Base-by-base conservation (phyloP, 2,888 invertebrate genomes). In the Bibio marci region DNA sequence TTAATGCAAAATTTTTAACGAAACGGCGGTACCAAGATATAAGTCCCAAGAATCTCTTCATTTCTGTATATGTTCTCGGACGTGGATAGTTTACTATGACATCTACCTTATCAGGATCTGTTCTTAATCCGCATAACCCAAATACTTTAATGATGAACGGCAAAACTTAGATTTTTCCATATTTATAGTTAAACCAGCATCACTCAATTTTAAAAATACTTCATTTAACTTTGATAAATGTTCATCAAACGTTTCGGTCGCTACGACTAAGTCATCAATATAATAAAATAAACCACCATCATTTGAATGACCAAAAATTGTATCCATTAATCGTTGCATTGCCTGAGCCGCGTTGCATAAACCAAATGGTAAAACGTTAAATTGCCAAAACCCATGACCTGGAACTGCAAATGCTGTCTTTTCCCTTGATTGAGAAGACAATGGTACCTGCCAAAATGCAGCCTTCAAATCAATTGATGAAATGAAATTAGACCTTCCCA, bases 121-220 rank as follows among this genome's bases (percentile, higher is more conserved):
- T n/a, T n/a, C n/a, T n/a, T n/a, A n/a, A n/a, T n/a, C n/a, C n/a
- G n/a, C n/a, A n/a, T n/a, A n/a, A n/a, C n/a, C n/a, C n/a, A n/a
- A n/a, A n/a, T n/a, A n/a, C n/a, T n/a, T n/a, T n/a, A n/a, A n/a
- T n/a, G n/a, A n/a, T n/a, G n/a, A n/a, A n/a, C n/a, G n/a, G n/a
- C n/a, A n/a, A n/a, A n/a, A n/a, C n/a, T n/a, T n/a, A n/a, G n/a
- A n/a, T n/a, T n/a, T n/a, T n/a, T n/a, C n/a, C n/a, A n/a, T n/a
- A 26, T 52, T 52, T 2, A 56, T 35, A 3, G 48, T 53, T 6
- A 55, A 37, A 13, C 48, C 46, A 6, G 51, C 49, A 2, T 43
- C 35, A 11, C 41, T 35, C 2, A 52, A 39, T 15, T 43, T 37
- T 1, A 42, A 33, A 3, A 45, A 38, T 3, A 52, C 46, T 12